These are phyloP conservation scores for Mormyrus iriodes DNA, from an alignment of 2,113 vertebrate genomes.

Conservation along the genomic window DNA sequence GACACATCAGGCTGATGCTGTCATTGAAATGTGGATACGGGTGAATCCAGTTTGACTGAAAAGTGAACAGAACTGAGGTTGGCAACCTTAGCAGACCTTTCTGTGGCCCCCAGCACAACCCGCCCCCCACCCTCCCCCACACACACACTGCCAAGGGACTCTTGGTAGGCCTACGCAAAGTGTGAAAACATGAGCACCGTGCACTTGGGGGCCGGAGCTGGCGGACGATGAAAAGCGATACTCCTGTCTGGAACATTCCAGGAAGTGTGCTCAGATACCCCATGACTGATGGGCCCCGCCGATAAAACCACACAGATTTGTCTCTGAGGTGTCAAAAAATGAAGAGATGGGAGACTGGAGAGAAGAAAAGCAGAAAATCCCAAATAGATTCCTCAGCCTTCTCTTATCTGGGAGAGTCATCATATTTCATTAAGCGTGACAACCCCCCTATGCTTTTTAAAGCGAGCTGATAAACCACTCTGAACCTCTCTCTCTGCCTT, in stretches of 20 bases:
- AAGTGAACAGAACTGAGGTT: not conserved
- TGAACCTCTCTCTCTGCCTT: not conserved
- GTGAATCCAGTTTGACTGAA: not conserved
- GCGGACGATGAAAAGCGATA: constrained; percentile 35
- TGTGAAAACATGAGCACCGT: constrained; percentile 39
- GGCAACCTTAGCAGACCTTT: not conserved
- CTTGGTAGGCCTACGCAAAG: constrained; percentile 19
- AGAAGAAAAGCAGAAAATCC: not conserved
- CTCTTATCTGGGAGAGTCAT: constrained; percentile 14
- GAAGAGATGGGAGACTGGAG: not conserved
- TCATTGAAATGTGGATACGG: not conserved
- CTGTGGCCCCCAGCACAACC: not conserved
- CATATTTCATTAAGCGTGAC: constrained; percentile 18
- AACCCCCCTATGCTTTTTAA: not conserved
- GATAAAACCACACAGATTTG: constrained; percentile 30
- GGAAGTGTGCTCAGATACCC: constrained; percentile 36
- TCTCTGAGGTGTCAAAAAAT: constrained; percentile 30
- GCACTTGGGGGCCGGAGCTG: constrained; percentile 3
- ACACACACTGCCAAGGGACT: constrained; percentile 1
- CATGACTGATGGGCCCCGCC: constrained; percentile 29
- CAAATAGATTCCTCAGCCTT: constrained; percentile 11
- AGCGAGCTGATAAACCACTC: not conserved
- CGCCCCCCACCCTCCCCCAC: not conserved
- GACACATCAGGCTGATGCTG: not conserved
- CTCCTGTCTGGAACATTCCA: constrained; percentile 43